Base-by-base conservation (phyloP, 2,797 vertebrate genomes). In the Pterois miles region DNA sequence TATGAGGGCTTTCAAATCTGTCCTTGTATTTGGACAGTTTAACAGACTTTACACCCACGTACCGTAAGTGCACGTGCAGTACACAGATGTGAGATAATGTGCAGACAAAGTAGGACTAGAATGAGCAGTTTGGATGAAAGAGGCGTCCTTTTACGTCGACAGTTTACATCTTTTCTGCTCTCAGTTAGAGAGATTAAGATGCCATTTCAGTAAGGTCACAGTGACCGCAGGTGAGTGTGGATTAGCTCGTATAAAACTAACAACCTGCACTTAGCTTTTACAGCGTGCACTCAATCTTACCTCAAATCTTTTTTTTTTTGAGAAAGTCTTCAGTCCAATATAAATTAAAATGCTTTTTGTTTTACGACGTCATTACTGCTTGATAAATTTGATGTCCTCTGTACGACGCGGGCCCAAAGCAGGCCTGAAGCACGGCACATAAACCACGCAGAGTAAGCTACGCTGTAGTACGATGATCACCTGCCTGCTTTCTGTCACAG, bases 131-230 rank as follows among this genome's bases (percentile, higher is more conserved):
- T 31, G 29, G 48, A 22, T 54, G 52, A 40, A 52, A 18, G 1
- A 60, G 40, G 18, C 63, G 50, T 53, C 25, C 4, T 34, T 52
- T 29, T 58, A 6, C 3, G 5, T 6, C 25, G 2, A 18, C 8
- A 34, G 27, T 31, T 18, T 58, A 18, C 9, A 12, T 13, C n/a
- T n/a, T n/a, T n/a, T 10, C 65, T 18, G 16, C 57, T 53, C 22
- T 57, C 25, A 23, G 23, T 68, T 4, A 40, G 53, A 48, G 50
- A 27, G 38, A 23, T 52, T 34, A 7, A 13, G 22, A 80, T 66
- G 74, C 67, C 67, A 40, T 75, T 56, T 70, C 38, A 31, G 20
- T 71, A 83, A 83, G 69, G 87, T 81, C 87, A 76, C 50, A 4
- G 54, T 77, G 80, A 71, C 69, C 14, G 63, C 78, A 68, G 60